phyloP scores from a whole-genome alignment of 2,888 invertebrate species.

The Sthenelais limicola region DNA sequence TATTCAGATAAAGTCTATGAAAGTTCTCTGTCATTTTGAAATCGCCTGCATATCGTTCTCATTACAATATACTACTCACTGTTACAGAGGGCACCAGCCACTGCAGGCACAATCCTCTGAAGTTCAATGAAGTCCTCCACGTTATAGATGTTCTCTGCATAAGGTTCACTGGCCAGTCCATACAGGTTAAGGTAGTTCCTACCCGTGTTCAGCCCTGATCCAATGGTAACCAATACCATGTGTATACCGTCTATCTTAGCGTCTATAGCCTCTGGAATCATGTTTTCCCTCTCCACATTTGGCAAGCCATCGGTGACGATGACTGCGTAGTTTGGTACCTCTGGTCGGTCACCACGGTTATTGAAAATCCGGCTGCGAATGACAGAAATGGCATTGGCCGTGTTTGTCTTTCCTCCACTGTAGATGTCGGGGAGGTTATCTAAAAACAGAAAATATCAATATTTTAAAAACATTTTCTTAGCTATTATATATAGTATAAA shows the following conservation, averaged over 20 bases:
- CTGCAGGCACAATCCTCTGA: constrained; percentile 40
- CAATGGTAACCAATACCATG: constrained; percentile 62
- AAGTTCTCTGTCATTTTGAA: too few species aligned
- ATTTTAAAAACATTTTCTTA: too few species aligned
- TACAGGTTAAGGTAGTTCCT: constrained; percentile 50
- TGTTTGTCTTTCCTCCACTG: constrained; percentile 63
- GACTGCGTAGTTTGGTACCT: constrained; percentile 62
- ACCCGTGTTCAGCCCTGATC: constrained; percentile 57
- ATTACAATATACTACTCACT: constrained; percentile 38
- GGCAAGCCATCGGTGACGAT: constrained; percentile 65
- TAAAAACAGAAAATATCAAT: too few species aligned
- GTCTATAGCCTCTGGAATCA: constrained; percentile 61
- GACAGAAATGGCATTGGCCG: constrained; percentile 58
- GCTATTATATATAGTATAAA: too few species aligned
- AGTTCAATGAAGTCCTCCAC: constrained; percentile 48
- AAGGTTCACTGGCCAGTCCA: constrained; percentile 51
- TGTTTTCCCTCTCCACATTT: constrained; percentile 59
- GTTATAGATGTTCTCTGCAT: constrained; percentile 50
- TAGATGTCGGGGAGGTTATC: constrained; percentile 59
- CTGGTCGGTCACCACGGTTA: constrained; percentile 58
- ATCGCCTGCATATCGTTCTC: background rate
- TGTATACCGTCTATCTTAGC: constrained; percentile 60
- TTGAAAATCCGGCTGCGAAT: constrained; percentile 44
- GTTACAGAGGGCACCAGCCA: constrained; percentile 49
- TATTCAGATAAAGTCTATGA: too few species aligned